Evolutionary conservation across 1,140 invertebrate species (phyloP).

Genomic region (Ganaspis sp.): DNA sequence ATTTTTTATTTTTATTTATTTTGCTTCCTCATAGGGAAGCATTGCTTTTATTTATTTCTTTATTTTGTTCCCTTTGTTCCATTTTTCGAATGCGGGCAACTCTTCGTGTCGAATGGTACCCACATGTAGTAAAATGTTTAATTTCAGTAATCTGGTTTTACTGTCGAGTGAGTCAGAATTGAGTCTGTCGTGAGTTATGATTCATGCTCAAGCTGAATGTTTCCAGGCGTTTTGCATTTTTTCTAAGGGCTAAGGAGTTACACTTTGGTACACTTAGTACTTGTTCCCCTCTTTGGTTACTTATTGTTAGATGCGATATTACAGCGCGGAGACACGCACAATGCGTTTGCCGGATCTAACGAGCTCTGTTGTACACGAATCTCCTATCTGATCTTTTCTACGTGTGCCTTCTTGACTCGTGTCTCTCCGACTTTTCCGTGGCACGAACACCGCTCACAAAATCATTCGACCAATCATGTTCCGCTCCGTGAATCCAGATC

Average conservation of each 20-base stretch:
- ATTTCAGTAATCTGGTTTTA: slow-evolving; percentile 17
- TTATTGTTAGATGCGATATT: slow-evolving; percentile 16
- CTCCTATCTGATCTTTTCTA: slow-evolving; percentile 3
- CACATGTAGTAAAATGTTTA: background rate
- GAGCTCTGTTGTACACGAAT: slow-evolving; percentile 10
- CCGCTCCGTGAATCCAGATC: slow-evolving; percentile 5
- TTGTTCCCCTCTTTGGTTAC: slow-evolving; percentile 2
- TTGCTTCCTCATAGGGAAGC: too few species aligned
- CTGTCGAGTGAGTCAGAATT: background rate
- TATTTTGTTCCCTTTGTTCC: too few species aligned
- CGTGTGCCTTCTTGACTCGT: slow-evolving; percentile 20
- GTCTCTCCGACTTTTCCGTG: background rate
- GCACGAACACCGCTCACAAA: background rate
- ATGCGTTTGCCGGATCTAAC: slow-evolving; percentile 31
- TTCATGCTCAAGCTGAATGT: background rate
- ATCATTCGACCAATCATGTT: slow-evolving; percentile 24
- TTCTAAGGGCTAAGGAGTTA: background rate
- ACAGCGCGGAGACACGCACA: slow-evolving; percentile 29
- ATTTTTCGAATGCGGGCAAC: too few species aligned
- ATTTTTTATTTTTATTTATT: too few species aligned
- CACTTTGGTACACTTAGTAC: background rate
- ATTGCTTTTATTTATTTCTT: too few species aligned
- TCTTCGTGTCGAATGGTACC: too few species aligned
- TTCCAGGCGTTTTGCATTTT: background rate
- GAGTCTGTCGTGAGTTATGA: background rate